phyloP scores from a whole-genome alignment of 2,797 vertebrate species.

The Chelonia mydas region DNA sequence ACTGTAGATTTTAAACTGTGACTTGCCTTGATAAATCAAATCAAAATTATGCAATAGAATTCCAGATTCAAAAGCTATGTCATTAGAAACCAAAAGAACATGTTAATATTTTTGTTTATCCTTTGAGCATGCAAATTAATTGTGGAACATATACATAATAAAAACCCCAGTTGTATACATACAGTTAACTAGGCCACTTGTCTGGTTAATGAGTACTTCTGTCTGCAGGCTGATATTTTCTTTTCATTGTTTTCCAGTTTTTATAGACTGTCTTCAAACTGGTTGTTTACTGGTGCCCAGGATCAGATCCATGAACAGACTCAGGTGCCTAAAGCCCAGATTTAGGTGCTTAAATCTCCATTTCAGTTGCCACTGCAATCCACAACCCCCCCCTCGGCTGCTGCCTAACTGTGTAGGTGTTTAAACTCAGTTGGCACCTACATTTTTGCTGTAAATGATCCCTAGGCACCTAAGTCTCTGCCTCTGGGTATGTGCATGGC shows the following conservation, averaged over 20 bases:
- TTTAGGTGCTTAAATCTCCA: too few species aligned
- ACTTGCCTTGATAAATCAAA: neutral
- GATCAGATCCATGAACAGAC: neutral
- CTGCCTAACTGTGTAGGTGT: neutral
- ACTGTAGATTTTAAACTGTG: neutral
- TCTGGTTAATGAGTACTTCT: neutral
- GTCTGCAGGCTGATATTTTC: neutral
- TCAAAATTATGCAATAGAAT: neutral
- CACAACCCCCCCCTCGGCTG: neutral
- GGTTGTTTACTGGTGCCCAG: neutral
- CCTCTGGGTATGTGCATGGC: neutral
- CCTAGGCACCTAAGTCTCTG: neutral
- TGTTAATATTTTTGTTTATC: neutral
- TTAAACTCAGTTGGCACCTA: neutral
- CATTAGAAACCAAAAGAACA: fast-evolving
- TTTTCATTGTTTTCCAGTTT: neutral
- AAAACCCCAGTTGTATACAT: neutral
- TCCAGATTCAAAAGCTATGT: neutral
- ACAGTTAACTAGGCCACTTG: neutral
- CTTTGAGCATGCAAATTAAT: neutral
- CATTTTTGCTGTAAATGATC: too few species aligned
- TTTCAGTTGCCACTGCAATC: neutral
- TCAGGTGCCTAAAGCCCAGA: neutral
- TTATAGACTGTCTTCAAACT: neutral
- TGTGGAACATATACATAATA: neutral